Evolutionary conservation across 2,888 invertebrate species (phyloP).

Genomic region (Gerosis bhagava): DNA sequence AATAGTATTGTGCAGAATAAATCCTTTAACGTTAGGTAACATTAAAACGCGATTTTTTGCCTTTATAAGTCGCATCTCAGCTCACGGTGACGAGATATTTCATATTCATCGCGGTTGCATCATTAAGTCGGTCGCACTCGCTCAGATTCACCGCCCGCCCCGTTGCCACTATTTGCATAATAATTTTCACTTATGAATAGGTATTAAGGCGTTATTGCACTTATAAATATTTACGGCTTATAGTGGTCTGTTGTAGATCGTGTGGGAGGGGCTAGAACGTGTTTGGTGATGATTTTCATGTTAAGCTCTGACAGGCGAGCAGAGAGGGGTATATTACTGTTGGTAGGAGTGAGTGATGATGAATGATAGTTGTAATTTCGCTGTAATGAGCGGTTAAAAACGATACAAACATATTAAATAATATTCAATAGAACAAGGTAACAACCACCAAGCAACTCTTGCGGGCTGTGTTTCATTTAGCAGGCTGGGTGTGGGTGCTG

Average conservation of each 20-base stretch:
- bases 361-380: conserved; percentile 56
- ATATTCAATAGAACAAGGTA: no score
- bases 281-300: conserved; percentile 61
- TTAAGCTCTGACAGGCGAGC: conserved; percentile 61
- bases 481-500: no score
- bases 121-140: conserved; percentile 62
- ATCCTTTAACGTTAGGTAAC: no score
- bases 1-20: no score
- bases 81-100: conserved; percentile 36
- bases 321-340: conserved; percentile 55
- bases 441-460: no score
- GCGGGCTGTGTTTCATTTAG: no score
- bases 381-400: conserved; percentile 63
- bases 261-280: conserved; percentile 52
- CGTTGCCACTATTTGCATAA: conserved; percentile 76
- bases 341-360: conserved; percentile 56
- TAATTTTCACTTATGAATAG: conserved; percentile 82
- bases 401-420: no score
- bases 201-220: conserved; percentile 75
- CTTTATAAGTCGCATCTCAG: conserved; percentile 18
- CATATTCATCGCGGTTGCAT: conserved; percentile 43
- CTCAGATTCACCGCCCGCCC: conserved; percentile 64
- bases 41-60: neutral
- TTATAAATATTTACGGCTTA: conserved; percentile 77
- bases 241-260: conserved; percentile 42